Conservation (phyloP, 2,888 invertebrate genomes). For the Magallana nippona region DNA sequence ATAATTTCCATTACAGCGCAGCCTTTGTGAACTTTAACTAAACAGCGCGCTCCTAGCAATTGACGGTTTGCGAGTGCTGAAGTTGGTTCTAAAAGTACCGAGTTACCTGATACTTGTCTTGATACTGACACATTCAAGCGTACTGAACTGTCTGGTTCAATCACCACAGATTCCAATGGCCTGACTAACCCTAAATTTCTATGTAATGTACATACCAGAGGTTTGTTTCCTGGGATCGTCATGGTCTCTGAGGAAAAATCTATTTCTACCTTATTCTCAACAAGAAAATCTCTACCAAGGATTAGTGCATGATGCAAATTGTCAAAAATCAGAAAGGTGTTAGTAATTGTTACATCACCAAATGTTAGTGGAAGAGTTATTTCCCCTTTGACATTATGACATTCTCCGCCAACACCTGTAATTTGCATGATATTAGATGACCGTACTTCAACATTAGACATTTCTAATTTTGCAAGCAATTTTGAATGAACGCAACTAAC, state of each 20-base stretch:
- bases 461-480: conserved; percentile 4
- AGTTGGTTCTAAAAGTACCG: conserved; percentile 3
- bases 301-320: conserved; percentile 7
- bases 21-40: neutral
- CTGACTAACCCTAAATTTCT: conserved; percentile 2
- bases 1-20: neutral
- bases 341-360: conserved; percentile 1
- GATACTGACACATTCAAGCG: neutral
- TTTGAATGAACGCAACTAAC: conserved; percentile 15
- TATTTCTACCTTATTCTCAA: neutral
- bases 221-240: neutral
- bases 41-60: conserved; percentile 9
- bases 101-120: neutral
- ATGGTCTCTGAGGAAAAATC: neutral
- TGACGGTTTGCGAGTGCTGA: neutral
- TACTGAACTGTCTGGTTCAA: neutral
- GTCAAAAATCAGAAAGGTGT: neutral
- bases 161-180: neutral
- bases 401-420: conserved; percentile 14
- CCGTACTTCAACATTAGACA: neutral
- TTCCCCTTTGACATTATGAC: neutral
- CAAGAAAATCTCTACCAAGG: conserved; percentile 5
- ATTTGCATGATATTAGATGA: neutral
- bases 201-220: conserved; percentile 4
- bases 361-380: conserved; percentile 1